Conservation (phyloP, 2,888 invertebrate species). For the Antheraea yamamai region DNA sequence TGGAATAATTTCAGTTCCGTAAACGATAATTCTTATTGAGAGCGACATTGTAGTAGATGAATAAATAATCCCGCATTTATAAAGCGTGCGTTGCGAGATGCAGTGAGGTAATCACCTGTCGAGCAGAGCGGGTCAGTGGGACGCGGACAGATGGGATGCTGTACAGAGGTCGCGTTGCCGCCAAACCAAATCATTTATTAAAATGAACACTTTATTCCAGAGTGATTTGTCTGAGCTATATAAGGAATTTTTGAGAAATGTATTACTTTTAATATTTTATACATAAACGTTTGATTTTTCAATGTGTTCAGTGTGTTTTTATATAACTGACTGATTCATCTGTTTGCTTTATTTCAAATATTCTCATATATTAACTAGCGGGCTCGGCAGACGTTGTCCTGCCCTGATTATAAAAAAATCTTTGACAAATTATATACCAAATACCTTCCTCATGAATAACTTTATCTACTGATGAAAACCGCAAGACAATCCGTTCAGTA, state of each 20-base stretch:
- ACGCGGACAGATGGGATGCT: background rate
- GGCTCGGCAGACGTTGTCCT: too few relatives aligned
- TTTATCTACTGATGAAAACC: too few relatives aligned
- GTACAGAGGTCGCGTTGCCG: background rate
- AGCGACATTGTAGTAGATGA: too few relatives aligned
- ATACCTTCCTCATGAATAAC: too few relatives aligned
- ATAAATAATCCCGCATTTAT: too few relatives aligned
- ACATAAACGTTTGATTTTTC: background rate
- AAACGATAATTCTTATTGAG: too few relatives aligned
- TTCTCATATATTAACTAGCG: too few relatives aligned
- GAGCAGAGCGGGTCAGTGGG: background rate
- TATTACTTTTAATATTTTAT: background rate
- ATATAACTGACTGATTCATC: background rate
- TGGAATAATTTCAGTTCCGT: too few relatives aligned
- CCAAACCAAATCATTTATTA: background rate
- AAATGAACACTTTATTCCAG: background rate
- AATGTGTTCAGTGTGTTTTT: background rate
- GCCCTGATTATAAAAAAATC: too few relatives aligned
- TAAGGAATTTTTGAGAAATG: background rate
- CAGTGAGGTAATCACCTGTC: slow-evolving; percentile 1
- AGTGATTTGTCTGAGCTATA: background rate
- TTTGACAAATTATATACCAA: too few relatives aligned
- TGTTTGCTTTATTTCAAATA: background rate
- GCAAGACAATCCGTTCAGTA: too few relatives aligned
- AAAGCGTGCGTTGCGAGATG: background rate